Evolutionary conservation across 1,140 invertebrate genomes (phyloP).

Genomic region (Calliopsis andreniformis): DNA sequence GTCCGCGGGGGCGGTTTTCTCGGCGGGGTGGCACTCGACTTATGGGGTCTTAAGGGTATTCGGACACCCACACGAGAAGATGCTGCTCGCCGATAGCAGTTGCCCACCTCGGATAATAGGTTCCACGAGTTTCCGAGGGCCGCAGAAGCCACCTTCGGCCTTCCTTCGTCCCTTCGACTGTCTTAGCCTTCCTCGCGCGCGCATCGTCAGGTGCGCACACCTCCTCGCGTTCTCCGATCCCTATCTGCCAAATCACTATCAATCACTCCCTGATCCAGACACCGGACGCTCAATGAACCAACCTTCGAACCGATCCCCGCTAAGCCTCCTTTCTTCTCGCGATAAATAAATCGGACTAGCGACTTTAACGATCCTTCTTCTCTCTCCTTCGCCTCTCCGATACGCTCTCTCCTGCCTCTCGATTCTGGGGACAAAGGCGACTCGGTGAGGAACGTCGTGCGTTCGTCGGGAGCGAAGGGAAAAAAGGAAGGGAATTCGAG

Average conservation of each 20-base stretch:
- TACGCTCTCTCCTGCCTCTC: neutral
- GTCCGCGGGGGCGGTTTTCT: slow-evolving; percentile 65
- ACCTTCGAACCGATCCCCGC: slow-evolving; percentile 58
- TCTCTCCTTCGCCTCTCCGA: neutral
- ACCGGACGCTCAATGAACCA: slow-evolving; percentile 61
- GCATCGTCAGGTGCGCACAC: slow-evolving; percentile 58
- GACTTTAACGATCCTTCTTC: slow-evolving; percentile 54
- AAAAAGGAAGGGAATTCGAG: neutral
- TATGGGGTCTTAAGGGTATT: slow-evolving; percentile 67
- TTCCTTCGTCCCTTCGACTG: slow-evolving; percentile 11
- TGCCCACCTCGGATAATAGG: slow-evolving; percentile 72
- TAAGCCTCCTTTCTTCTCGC: slow-evolving; percentile 56
- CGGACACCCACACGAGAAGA: slow-evolving; percentile 73
- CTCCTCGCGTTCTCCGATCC: slow-evolving; percentile 63
- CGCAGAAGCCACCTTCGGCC: slow-evolving; percentile 51
- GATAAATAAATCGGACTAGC: slow-evolving; percentile 67
- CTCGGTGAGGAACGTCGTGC: neutral
- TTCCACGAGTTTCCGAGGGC: slow-evolving; percentile 61
- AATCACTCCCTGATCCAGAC: slow-evolving; percentile 68
- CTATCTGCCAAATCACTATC: slow-evolving; percentile 75
- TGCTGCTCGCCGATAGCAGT: slow-evolving; percentile 68
- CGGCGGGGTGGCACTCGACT: slow-evolving; percentile 68
- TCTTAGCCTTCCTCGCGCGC: slow-evolving; percentile 32
- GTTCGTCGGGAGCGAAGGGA: neutral
- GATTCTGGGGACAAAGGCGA: neutral